phyloP scores from a whole-genome alignment of 2,797 vertebrate genomes.

The Urophycis tenuis region DNA sequence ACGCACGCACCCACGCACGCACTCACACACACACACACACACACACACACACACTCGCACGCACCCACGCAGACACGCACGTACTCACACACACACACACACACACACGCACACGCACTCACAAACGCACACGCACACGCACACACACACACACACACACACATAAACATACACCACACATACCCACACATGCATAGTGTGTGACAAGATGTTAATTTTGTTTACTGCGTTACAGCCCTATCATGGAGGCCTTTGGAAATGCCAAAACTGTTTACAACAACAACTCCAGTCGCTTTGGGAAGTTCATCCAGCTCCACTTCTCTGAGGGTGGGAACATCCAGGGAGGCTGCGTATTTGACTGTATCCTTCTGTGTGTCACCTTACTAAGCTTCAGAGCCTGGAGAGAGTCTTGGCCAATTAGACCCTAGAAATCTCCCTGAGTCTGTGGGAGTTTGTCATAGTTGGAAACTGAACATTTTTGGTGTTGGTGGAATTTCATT shows the following conservation, averaged over 20 bases:
- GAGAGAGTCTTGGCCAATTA: not conserved
- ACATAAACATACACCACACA: too few species aligned
- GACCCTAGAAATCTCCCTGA: not conserved
- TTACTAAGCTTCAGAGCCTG: not conserved
- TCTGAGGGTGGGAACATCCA: slow-evolving; percentile 88
- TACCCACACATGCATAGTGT: too few species aligned
- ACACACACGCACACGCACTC: not conserved
- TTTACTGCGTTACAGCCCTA: slow-evolving; percentile 67
- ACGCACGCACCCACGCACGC: too few species aligned
- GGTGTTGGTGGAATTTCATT: not conserved
- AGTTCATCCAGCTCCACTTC: slow-evolving; percentile 93
- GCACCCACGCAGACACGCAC: not conserved
- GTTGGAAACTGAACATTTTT: not conserved
- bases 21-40: not conserved
- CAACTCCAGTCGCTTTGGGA: slow-evolving; percentile 93
- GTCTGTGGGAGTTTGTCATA: not conserved
- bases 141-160: too few species aligned
- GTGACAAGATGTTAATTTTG: too few species aligned
- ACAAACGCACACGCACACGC: not conserved
- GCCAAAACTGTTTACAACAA: slow-evolving; percentile 95
- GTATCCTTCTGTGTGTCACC: slow-evolving; percentile 74
- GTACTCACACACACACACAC: too few species aligned
- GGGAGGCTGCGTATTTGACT: slow-evolving; percentile 86
- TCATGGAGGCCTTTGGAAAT: slow-evolving; percentile 92
- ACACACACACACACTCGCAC: too few species aligned